These are phyloP conservation scores for Nycticryphes semicollaris DNA, from an alignment of 2,113 vertebrate genomes.

Conservation along the genomic window DNA sequence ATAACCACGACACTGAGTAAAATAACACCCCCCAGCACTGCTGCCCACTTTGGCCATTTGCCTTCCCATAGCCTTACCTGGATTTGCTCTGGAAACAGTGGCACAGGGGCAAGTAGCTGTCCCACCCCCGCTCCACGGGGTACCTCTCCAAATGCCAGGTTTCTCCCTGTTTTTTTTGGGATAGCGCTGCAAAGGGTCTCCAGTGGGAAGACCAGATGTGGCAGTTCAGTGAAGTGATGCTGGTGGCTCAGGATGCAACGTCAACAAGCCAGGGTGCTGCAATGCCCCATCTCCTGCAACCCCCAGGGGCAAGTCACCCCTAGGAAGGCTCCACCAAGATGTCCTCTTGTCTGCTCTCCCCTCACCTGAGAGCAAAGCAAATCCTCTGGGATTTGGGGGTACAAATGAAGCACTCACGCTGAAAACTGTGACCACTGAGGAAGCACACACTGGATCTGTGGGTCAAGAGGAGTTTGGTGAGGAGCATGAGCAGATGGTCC, in stretches of 20 bases:
- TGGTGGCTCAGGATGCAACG: accelerated
- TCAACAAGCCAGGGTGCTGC: accelerated
- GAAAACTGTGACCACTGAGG: accelerated
- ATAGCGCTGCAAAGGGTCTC: accelerated
- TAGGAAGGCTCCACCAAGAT: accelerated
- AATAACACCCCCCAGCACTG: background rate
- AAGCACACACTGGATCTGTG: accelerated
- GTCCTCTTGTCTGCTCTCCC: background rate
- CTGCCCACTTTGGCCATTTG: accelerated
- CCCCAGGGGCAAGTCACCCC: accelerated
- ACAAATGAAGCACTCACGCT: background rate
- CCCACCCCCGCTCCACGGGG: background rate
- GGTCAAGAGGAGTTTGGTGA: background rate
- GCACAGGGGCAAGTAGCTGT: accelerated
- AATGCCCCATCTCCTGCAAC: accelerated
- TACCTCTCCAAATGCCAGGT: background rate
- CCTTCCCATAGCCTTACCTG: background rate
- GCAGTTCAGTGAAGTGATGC: accelerated
- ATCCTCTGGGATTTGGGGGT: accelerated
- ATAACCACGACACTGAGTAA: background rate
- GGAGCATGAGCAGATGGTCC: accelerated
- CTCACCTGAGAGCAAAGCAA: background rate
- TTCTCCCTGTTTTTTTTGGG: background rate
- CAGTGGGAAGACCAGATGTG: accelerated
- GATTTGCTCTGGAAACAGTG: background rate